Evolutionary conservation across 2,888 invertebrate species (phyloP).

Genomic region (Cataglyphis cursor): DNA sequence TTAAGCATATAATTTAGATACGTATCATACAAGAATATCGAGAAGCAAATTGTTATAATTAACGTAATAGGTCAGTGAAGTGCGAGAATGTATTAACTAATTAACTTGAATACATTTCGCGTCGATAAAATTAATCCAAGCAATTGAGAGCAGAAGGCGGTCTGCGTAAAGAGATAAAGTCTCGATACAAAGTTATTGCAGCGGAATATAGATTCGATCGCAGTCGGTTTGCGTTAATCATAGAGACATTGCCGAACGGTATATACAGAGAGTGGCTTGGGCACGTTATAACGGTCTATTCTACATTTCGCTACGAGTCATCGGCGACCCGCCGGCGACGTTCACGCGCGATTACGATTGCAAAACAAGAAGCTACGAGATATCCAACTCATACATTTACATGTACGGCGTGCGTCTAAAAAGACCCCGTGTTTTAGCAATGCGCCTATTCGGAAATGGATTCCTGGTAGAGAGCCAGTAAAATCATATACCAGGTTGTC

Average conservation of each 20-base stretch:
- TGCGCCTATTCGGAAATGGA: not conserved
- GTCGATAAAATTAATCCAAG: not conserved
- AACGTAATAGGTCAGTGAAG: not conserved
- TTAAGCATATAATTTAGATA: not conserved
- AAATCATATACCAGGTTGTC: not conserved
- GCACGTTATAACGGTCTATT: constrained; percentile 77
- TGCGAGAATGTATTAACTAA: not conserved
- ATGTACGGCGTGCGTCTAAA: not conserved
- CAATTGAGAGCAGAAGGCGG: not conserved
- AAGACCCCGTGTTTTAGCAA: not conserved
- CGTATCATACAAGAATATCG: not conserved
- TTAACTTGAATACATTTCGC: not conserved
- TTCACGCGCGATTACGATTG: constrained; percentile 37
- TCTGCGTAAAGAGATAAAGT: not conserved
- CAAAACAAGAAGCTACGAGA: constrained; percentile 33
- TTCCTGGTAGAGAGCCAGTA: not conserved
- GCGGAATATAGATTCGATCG: constrained; percentile 7
- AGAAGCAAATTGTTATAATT: not conserved
- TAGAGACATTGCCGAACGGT: constrained; percentile 71
- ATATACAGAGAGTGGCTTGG: constrained; percentile 54
- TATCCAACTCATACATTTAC: not conserved
- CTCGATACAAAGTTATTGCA: not conserved
- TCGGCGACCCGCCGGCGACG: constrained; percentile 24
- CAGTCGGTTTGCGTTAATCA: constrained; percentile 57
- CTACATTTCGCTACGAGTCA: constrained; percentile 68